phyloP scores from a whole-genome alignment of 2,888 invertebrate species.

The Hyalella azteca region DNA sequence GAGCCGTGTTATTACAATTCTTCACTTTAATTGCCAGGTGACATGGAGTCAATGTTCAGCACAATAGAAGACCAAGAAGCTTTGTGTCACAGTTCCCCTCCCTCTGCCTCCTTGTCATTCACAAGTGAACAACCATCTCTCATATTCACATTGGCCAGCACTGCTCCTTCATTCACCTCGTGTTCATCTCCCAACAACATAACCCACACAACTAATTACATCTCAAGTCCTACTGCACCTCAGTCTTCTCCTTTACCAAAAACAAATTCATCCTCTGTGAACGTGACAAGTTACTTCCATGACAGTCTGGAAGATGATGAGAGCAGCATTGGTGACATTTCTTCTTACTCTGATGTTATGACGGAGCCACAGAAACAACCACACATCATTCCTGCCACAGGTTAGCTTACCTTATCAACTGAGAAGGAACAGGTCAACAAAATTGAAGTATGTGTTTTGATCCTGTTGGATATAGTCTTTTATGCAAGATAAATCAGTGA shows the following conservation, averaged over 20 bases:
- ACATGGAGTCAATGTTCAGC: neutral
- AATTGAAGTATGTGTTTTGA: neutral
- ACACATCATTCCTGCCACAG: neutral
- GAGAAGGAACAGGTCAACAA: neutral
- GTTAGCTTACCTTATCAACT: neutral
- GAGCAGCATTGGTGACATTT: neutral
- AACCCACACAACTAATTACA: neutral
- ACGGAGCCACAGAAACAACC: neutral
- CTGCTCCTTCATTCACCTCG: neutral
- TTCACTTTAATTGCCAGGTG: no score
- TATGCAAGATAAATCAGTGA: no score
- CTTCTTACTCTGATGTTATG: neutral
- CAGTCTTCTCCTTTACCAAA: neutral
- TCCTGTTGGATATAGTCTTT: no score
- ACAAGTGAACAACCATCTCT: neutral
- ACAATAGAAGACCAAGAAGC: neutral
- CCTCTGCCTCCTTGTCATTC: neutral
- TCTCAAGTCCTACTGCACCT: neutral
- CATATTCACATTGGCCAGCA: neutral
- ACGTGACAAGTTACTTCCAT: neutral
- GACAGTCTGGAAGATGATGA: neutral
- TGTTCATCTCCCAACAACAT: constrained; percentile 6
- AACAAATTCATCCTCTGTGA: neutral
- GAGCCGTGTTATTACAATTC: no score
- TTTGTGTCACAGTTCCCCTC: neutral